Conservation (phyloP, 2,113 vertebrate species). For the Lepidothrix coronata region DNA sequence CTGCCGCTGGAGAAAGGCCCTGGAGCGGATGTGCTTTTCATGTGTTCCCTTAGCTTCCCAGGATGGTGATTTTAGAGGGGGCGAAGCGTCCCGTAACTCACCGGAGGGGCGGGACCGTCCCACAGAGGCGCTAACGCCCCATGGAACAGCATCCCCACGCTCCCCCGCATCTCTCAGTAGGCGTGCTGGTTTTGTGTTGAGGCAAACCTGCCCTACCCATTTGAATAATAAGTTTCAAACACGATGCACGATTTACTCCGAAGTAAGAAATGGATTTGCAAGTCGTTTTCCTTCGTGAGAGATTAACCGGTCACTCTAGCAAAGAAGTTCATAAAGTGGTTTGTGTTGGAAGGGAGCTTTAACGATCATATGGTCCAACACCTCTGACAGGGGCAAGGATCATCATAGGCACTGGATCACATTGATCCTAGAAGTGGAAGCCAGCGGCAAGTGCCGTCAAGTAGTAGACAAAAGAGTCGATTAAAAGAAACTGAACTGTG, state of each 20-base stretch:
- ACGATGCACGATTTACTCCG: background rate
- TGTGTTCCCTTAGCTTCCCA: background rate
- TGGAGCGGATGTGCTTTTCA: background rate
- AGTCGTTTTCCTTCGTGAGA: background rate
- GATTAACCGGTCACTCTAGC: background rate
- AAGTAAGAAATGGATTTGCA: background rate
- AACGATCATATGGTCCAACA: background rate
- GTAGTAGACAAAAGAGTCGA: background rate
- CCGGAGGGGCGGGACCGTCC: no score
- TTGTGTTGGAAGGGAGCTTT: background rate
- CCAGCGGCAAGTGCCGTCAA: accelerated
- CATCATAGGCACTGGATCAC: background rate
- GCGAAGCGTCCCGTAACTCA: background rate
- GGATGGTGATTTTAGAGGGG: background rate
- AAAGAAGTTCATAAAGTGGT: background rate
- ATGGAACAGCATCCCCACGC: background rate
- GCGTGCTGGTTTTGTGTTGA: background rate
- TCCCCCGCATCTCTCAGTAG: background rate
- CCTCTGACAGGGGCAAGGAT: no score
- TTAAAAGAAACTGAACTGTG: background rate
- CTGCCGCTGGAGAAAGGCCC: background rate
- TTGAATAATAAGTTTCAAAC: constrained; percentile 35
- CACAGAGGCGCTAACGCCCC: background rate
- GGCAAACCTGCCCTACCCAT: background rate
- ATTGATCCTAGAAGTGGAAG: background rate